These are phyloP conservation scores for Darevskia nairensis DNA, from an alignment of 2,797 vertebrate species.

Conservation along the genomic window DNA sequence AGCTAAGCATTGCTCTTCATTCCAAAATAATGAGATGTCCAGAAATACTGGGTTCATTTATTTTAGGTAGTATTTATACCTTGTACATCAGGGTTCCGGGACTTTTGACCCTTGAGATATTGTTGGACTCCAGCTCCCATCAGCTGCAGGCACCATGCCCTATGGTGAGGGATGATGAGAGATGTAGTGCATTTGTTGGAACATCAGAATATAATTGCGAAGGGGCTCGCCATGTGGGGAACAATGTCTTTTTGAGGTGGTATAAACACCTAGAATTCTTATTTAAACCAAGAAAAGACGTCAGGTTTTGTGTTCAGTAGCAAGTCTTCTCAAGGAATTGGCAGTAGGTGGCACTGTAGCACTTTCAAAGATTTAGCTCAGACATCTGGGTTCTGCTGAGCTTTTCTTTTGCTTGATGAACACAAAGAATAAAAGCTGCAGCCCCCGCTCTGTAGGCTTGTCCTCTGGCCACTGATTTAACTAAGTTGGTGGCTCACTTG, in stretches of 20 bases:
- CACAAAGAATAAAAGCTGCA: neutral
- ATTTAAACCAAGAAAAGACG: neutral
- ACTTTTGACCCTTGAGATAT: neutral
- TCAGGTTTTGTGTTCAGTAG: neutral
- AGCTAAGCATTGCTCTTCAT: neutral
- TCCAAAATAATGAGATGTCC: neutral
- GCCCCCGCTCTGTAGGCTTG: neutral
- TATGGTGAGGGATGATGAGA: neutral
- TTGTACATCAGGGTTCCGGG: neutral
- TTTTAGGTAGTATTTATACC: too few species aligned
- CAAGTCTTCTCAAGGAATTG: neutral
- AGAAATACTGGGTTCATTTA: neutral
- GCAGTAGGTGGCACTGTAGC: slow-evolving; percentile 66
- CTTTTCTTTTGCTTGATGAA: neutral
- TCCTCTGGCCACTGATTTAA: slow-evolving; percentile 43
- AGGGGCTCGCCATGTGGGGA: neutral
- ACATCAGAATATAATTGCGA: neutral
- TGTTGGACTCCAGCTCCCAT: neutral
- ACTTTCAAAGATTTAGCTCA: slow-evolving; percentile 17
- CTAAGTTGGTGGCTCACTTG: neutral
- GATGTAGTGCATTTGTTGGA: too few species aligned
- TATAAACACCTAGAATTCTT: neutral
- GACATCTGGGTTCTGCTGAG: neutral
- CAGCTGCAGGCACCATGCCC: neutral
- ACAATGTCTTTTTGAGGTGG: neutral